These are phyloP conservation scores for Acanthornis magna DNA, from an alignment of 2,797 vertebrate species.

Conservation along the genomic window DNA sequence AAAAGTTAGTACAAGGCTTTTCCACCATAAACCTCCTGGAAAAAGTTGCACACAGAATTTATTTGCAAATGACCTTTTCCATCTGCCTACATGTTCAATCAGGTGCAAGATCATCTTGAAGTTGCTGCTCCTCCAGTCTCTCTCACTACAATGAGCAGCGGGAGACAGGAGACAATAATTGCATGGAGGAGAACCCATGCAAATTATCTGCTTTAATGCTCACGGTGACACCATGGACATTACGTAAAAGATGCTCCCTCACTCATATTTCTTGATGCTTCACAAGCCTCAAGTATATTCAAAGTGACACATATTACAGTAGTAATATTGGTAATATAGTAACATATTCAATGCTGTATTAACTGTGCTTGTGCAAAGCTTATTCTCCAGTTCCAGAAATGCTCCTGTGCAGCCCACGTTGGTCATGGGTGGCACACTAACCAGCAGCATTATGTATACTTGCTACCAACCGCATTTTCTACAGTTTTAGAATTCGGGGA, in stretches of 20 bases:
- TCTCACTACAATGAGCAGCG: background rate
- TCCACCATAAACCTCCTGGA: background rate
- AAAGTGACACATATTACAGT: background rate
- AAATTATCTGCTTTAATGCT: background rate
- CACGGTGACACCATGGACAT: background rate
- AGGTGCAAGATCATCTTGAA: background rate
- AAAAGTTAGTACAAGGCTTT: background rate
- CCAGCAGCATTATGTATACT: background rate
- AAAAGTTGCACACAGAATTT: background rate
- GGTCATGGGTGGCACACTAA: background rate
- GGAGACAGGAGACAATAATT: background rate
- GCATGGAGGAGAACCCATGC: background rate
- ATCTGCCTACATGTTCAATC: background rate
- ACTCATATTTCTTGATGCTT: background rate
- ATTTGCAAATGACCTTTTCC: background rate
- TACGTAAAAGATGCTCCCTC: background rate
- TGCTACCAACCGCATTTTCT: fast-evolving
- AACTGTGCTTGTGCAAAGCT: background rate
- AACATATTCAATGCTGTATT: background rate
- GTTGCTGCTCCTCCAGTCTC: background rate
- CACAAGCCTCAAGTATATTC: background rate
- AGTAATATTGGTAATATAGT: background rate
- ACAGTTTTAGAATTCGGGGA: background rate
- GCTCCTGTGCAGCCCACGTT: background rate
- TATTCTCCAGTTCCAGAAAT: background rate